Base-by-base conservation (phyloP, 1,140 invertebrate species). In the Dendrolimus punctatus region DNA sequence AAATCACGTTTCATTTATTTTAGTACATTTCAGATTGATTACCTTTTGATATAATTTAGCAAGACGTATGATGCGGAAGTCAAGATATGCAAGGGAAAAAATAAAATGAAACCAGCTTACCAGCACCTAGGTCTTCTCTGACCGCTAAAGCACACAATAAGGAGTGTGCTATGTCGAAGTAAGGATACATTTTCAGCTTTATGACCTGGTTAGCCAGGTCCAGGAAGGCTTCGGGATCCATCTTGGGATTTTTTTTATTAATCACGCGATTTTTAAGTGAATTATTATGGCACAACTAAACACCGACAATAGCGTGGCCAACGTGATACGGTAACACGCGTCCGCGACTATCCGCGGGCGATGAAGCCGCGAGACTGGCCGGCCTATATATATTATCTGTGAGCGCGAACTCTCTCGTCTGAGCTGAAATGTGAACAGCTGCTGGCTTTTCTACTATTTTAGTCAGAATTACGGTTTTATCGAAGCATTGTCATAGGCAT, bases 131-230 rank as follows among this genome's bases (percentile, higher is more conserved):
- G 91, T 99, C 98, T 86, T 99, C 98, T 75, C 97, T 91, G 49
- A 99, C 95, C 73, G 96, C 95, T 59, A 98, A 88, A 75, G 95
- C 95, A 85, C 95, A 96, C 43, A 98, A 89, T 66, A 95, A 90
- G 87, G 93, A 94, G 88, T 99, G 96, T 58, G 98, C 98, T 71
- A 99, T 94, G 84, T 99, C 98, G 88, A 99, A 99, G 90, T 99
- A 99, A 41, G 98, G 98, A 86, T 95, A 99, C 98, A 99, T 99
- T 91, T 99, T 99, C 64, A 99, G 90, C 88, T 99, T 99, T 64
- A 98, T 97, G 85, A 99, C 96, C 91, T 97, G 96, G 88, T 98
- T 99, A 88, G 98, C 96, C 90, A 99, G 91, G 82, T 99, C 97
- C 73, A 99, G 91, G 87, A 98, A 98, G 46, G 96, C 94, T 91